Evolutionary conservation across 2,888 invertebrate species (phyloP).

Genomic region (Cabera pusaria): DNA sequence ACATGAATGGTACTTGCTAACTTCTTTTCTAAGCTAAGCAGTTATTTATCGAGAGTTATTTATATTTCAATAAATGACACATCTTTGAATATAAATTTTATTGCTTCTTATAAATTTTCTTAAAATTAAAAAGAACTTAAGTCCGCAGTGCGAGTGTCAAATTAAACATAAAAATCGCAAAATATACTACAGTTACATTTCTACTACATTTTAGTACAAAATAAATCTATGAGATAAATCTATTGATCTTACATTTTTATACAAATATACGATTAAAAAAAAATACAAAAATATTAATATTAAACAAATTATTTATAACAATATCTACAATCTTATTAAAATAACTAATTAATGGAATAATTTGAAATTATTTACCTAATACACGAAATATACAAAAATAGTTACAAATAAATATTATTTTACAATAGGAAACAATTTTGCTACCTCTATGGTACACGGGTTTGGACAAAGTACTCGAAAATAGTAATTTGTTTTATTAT

Average conservation of each 20-base stretch:
- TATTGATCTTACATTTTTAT: conserved; percentile 72
- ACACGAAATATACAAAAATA: conserved; percentile 74
- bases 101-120: conserved; percentile 79
- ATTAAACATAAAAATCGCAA: conserved; percentile 60
- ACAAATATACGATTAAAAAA: conserved; percentile 56
- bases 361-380: conserved; percentile 47
- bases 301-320: conserved; percentile 50
- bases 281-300: conserved; percentile 51
- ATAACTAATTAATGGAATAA: conserved; percentile 57
- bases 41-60: no score
- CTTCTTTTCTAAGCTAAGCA: no score
- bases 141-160: conserved; percentile 71
- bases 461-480: conserved; percentile 40
- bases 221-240: conserved; percentile 74
- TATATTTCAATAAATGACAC: conserved; percentile 36
- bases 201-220: conserved; percentile 65
- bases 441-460: conserved; percentile 48
- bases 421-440: conserved; percentile 64
- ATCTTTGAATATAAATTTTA: conserved; percentile 75
- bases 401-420: conserved; percentile 80
- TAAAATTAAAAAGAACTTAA: conserved; percentile 72
- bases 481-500: conserved; percentile 27
- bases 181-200: conserved; percentile 54
- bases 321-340: conserved; percentile 76
- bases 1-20: no score